Conservation (phyloP, 2,113 vertebrate genomes). For the Actinemys pallida region DNA sequence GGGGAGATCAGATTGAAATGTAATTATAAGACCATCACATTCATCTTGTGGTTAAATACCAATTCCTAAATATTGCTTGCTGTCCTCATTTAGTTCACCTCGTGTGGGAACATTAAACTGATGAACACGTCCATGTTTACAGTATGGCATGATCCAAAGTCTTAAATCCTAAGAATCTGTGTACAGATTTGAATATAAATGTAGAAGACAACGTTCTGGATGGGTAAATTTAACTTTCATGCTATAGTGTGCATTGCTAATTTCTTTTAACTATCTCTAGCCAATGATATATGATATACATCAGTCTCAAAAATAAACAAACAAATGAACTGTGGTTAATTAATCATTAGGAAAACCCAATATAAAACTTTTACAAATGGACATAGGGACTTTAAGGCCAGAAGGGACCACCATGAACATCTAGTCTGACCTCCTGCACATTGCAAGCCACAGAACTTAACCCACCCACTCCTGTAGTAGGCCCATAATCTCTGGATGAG, state of each 20-base stretch:
- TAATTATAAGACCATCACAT: conserved; percentile 55
- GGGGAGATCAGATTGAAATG: conserved; percentile 36
- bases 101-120: conserved; percentile 22
- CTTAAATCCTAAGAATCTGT: conserved; percentile 19
- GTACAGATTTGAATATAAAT: neutral
- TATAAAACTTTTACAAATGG: neutral
- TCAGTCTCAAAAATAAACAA: neutral
- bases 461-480: neutral
- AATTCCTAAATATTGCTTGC: conserved; percentile 54
- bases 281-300: neutral
- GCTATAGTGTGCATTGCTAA: neutral
- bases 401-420: neutral
- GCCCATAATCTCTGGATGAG: neutral
- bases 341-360: conserved; percentile 12
- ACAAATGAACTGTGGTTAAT: neutral
- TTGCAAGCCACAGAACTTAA: neutral
- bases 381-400: neutral
- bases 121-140: conserved; percentile 57
- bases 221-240: conserved; percentile 12
- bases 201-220: neutral
- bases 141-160: conserved; percentile 20
- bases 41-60: conserved; percentile 49
- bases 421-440: neutral
- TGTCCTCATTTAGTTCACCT: conserved; percentile 47
- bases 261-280: conserved; percentile 12